These are phyloP conservation scores for Neotoxoptera formosana DNA, from an alignment of 1,140 invertebrate genomes.

Conservation along the genomic window DNA sequence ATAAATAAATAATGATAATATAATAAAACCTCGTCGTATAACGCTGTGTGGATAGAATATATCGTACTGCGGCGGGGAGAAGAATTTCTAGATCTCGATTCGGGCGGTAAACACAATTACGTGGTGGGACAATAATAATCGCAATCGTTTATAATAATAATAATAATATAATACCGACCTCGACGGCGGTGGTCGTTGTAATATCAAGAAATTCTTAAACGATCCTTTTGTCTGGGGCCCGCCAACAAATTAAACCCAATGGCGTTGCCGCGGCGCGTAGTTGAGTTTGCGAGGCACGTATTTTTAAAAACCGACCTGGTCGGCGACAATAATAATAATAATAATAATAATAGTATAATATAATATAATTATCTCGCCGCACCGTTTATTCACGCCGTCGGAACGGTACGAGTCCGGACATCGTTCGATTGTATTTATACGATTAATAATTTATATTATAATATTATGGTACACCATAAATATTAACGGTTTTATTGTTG, in stretches of 20 bases:
- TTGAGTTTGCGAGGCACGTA: slow-evolving; percentile 20
- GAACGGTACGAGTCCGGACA: neutral
- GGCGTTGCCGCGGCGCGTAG: neutral
- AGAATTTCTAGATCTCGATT: slow-evolving; percentile 12
- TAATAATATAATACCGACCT: slow-evolving; percentile 14
- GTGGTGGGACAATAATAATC: neutral
- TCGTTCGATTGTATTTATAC: neutral
- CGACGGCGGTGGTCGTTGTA: neutral
- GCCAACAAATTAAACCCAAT: neutral
- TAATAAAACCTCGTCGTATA: neutral
- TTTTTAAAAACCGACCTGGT: neutral
- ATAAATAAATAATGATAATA: neutral
- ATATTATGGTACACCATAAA: neutral
- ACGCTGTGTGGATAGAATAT: neutral
- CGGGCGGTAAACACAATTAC: slow-evolving; percentile 23
- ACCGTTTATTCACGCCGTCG: neutral
- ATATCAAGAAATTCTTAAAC: slow-evolving; percentile 41
- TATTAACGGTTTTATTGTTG: neutral
- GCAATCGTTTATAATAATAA: neutral
- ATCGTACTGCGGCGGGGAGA: neutral
- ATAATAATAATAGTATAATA: neutral
- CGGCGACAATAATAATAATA: neutral
- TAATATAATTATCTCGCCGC: neutral
- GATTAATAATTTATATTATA: slow-evolving; percentile 2
- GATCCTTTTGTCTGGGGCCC: neutral